Base-by-base conservation (phyloP, 30 jellyfish, hydroid and myxozoan genomes). In the Aurelia aurita region DNA sequence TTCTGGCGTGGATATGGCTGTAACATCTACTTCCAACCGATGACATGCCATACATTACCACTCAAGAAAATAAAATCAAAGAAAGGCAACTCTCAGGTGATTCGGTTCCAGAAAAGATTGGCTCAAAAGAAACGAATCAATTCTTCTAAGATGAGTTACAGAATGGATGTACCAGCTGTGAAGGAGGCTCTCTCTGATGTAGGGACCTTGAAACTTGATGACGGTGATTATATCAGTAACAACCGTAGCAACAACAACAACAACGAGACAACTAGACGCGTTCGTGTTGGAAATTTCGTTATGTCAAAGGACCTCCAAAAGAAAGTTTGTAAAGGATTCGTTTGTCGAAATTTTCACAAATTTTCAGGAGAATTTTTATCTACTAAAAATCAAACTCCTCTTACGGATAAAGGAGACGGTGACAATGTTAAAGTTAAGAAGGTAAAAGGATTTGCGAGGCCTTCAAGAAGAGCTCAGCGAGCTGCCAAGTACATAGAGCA, bases 1-100 rank as follows among this genome's bases (percentile, higher is more conserved):
- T 77, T 59, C 54, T 77, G 89, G 89, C 55, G 64, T 58, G 89
- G 89, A 23, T 77, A 58, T 61, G 89, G 89, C 21, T 21, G 71
- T 46, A 77, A 45, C 60, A 77, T 77, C 15, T 77, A 77, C 64
- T 77, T 77, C 64, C 89, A 77, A 29, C 89, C 89, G 20, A 77
- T 77, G 89, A 77, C 79, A 1, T 77, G 89, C 58, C 39, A 62
- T 32, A 44, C 89, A 0, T 44, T 77, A 68, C 89, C 89, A 3
- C 58, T 62, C 9, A 59, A 15, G 20, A n/a, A 31, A 11, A 60
- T 77, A 2, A 59, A 44, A 35, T 34, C 79, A 55, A 39, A 55
- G 69, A 67, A 43, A 58, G 67, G 77, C 26, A 43, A 20, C 32
- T 43, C 72, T 14, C 89, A 77, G 27, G 35, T 18, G 79, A 53